Conservation (phyloP, 2,888 invertebrate species). For the Dynastes tityus region DNA sequence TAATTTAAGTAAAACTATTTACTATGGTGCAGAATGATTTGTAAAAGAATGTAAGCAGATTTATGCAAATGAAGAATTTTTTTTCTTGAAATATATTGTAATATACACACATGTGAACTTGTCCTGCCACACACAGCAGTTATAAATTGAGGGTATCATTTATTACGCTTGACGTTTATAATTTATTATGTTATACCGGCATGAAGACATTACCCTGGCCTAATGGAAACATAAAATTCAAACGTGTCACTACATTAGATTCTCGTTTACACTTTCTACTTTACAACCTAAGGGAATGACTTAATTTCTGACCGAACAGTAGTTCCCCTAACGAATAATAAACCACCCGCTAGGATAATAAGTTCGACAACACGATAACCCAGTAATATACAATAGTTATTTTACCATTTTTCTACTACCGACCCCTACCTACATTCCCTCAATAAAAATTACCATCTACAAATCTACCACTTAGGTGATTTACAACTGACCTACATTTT, state of each 20-base stretch:
- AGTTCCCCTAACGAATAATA: conserved; percentile 7
- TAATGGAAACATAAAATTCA: conserved; percentile 33
- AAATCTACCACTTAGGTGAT: neutral
- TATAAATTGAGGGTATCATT: conserved; percentile 19
- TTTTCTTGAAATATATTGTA: too few species aligned
- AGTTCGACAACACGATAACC: neutral
- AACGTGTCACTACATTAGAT: conserved; percentile 11
- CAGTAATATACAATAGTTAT: too few species aligned
- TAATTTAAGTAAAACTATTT: too few species aligned
- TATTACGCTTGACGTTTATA: conserved; percentile 15
- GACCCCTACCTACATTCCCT: neutral
- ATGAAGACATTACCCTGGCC: conserved; percentile 21
- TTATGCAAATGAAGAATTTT: too few species aligned
- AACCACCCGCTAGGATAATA: neutral
- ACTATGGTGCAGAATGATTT: too few species aligned
- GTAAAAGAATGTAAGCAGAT: too few species aligned
- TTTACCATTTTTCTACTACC: neutral
- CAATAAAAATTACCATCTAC: conserved; percentile 9
- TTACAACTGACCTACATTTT: conserved; percentile 20
- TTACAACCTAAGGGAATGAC: neutral
- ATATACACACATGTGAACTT: too few species aligned
- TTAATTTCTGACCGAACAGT: conserved; percentile 26
- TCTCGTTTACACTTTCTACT: conserved; percentile 15
- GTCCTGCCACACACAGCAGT: too few species aligned
- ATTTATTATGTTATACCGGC: conserved; percentile 11